Base-by-base conservation (phyloP, 2,113 vertebrate species). In the Tachycineta bicolor region DNA sequence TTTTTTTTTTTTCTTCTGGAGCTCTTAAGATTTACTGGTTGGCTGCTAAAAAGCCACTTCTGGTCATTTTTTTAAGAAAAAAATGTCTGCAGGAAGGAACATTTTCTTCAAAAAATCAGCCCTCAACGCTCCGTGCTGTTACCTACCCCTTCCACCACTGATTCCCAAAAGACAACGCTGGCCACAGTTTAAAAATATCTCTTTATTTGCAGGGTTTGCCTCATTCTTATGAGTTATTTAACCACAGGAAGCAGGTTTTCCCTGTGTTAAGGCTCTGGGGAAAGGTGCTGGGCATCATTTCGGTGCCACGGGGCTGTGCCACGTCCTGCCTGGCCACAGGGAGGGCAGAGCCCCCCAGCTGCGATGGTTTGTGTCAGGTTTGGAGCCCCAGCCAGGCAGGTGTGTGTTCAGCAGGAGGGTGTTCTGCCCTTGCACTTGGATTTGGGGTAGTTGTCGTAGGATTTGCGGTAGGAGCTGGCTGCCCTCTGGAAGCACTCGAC, bases 401-500 rank as follows among this genome's bases (percentile, higher is more conserved):
- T 0, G 15, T 0, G 15, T 20, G 67, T 22, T 65, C 59, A 96
- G 92, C 97, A 98, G 52, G 86, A 80, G 1, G 97, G 97, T 4
- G 76, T 53, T 18, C 1, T 6, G 11, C 97, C 97, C 0, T 23
- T 90, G 88, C 97, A 98, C 25, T 62, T 73, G 13, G 5, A 18
- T 2, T 91, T 83, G 65, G 39, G 87, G 69, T 98, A 97, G 5
- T 91, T 73, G 50, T 11, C 24, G 2, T 97, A 95, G 43, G 33
- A 59, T 24, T 10, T 22, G 62, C 6, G 1, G 64, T 94, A 98
- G 80, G 67, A 93, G 16, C 5, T 2, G 62, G 81, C 62, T 8
- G 79, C 7, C 34, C 16, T 86, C 21, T 63, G 70, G 64, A 98
- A 98, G 67, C 97, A 97, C 44, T 97, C 89, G 0, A 81, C 97